Conservation (phyloP, 2,797 vertebrate genomes). For the Mastacembelus armatus region DNA sequence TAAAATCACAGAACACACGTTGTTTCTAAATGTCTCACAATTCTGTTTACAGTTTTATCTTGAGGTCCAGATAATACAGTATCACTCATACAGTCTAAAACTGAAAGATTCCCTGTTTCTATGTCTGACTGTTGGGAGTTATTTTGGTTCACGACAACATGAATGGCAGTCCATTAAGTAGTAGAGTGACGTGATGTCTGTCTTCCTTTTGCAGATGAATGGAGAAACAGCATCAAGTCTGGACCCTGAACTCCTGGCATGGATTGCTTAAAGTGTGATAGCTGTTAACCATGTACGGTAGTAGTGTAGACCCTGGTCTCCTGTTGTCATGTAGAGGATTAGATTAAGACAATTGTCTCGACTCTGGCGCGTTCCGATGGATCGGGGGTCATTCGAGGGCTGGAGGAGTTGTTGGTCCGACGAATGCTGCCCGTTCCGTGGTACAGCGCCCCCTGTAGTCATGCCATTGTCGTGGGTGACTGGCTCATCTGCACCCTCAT, state of each 20-base stretch:
- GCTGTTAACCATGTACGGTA: constrained; percentile 54
- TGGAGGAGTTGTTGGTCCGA: constrained; percentile 67
- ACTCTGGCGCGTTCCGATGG: constrained; percentile 85
- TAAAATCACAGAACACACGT: constrained; percentile 70
- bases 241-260: constrained; percentile 75
- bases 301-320: constrained; percentile 77
- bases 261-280: constrained; percentile 66
- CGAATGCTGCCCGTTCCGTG: constrained; percentile 84
- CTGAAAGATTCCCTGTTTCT: constrained; percentile 51
- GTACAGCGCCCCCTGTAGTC: constrained; percentile 87
- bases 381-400: constrained; percentile 81
- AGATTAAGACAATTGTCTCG: constrained; percentile 88
- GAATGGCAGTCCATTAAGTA: constrained; percentile 55
- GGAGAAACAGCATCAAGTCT: constrained; percentile 65
- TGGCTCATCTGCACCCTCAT: constrained; percentile 98
- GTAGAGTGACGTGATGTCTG: constrained; percentile 29
- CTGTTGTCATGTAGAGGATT: constrained; percentile 69
- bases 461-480: constrained; percentile 93
- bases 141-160: constrained; percentile 62
- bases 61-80: constrained; percentile 70
- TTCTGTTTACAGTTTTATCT: constrained; percentile 64
- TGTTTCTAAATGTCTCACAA: constrained; percentile 69
- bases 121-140: constrained; percentile 55
- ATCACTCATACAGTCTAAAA: constrained; percentile 57
- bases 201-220: constrained; percentile 36